Conservation (phyloP, 2,113 vertebrate genomes). For the Melanocharis versteri region DNA sequence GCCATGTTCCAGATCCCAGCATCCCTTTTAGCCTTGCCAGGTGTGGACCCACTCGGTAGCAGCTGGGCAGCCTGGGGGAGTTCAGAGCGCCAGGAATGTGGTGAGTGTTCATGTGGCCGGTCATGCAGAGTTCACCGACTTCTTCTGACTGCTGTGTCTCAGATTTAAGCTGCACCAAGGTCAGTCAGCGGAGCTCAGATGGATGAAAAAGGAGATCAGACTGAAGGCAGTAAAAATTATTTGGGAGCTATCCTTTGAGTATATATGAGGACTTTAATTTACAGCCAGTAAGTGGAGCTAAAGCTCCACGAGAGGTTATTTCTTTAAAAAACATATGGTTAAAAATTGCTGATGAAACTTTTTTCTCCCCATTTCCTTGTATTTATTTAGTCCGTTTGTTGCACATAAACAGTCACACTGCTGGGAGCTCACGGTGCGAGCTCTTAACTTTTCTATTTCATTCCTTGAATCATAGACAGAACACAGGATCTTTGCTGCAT, state of each 20-base stretch:
- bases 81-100: background rate
- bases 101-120: fast-evolving
- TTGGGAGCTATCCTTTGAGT: background rate
- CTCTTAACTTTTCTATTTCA: slow-evolving; percentile 58
- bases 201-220: background rate
- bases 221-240: background rate
- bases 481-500: slow-evolving; percentile 9
- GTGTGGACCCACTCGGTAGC: background rate
- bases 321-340: background rate
- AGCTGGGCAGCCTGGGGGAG: background rate
- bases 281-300: slow-evolving; percentile 77
- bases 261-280: slow-evolving; percentile 38
- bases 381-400: slow-evolving; percentile 42
- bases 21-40: background rate
- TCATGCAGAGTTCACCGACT: background rate
- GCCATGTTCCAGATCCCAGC: background rate
- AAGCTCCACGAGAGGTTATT: slow-evolving; percentile 48
- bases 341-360: slow-evolving; percentile 26
- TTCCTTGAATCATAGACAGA: slow-evolving; percentile 21
- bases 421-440: slow-evolving; percentile 30
- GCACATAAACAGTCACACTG: slow-evolving; percentile 17
- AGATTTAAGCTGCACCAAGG: background rate
- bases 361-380: slow-evolving; percentile 2
- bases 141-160: background rate
- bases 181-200: background rate